Evolutionary conservation across 2,888 invertebrate genomes (phyloP).

Genomic region (Teinopalpus imperialis): DNA sequence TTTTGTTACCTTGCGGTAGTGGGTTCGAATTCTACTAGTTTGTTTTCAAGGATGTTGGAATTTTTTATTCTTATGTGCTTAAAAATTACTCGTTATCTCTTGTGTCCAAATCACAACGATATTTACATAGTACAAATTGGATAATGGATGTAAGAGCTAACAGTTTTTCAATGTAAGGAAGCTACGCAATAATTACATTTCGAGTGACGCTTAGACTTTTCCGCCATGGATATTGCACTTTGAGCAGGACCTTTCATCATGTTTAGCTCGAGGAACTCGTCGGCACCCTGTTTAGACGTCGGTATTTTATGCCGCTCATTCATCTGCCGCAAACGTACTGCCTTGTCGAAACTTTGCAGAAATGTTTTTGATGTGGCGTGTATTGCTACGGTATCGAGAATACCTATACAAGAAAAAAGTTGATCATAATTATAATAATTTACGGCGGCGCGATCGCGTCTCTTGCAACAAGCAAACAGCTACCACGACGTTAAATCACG

Average conservation of each 20-base stretch:
- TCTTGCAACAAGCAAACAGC: no score
- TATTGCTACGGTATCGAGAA: conserved; percentile 82
- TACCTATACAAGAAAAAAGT: conserved; percentile 58
- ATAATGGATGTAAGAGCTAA: no score
- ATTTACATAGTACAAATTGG: no score
- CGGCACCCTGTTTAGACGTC: conserved; percentile 48
- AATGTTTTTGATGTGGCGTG: conserved; percentile 83
- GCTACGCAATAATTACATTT: conserved; percentile 3
- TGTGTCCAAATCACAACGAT: no score
- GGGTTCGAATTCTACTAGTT: no score
- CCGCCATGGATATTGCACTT: conserved; percentile 55
- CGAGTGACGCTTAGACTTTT: conserved; percentile 31
- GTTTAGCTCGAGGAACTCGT: conserved; percentile 68
- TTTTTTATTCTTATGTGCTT: no score
- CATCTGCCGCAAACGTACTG: conserved; percentile 71
- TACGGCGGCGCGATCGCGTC: no score
- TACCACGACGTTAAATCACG: no score
- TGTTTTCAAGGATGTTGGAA: no score
- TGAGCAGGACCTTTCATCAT: conserved; percentile 60
- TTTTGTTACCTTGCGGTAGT: no score
- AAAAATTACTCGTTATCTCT: no score
- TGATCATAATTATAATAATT: neutral
- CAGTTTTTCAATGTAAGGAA: no score
- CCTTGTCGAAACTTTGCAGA: conserved; percentile 83
- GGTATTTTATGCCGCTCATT: conserved; percentile 58